Evolutionary conservation across 2,113 vertebrate genomes (phyloP).

Genomic region (human): DNA sequence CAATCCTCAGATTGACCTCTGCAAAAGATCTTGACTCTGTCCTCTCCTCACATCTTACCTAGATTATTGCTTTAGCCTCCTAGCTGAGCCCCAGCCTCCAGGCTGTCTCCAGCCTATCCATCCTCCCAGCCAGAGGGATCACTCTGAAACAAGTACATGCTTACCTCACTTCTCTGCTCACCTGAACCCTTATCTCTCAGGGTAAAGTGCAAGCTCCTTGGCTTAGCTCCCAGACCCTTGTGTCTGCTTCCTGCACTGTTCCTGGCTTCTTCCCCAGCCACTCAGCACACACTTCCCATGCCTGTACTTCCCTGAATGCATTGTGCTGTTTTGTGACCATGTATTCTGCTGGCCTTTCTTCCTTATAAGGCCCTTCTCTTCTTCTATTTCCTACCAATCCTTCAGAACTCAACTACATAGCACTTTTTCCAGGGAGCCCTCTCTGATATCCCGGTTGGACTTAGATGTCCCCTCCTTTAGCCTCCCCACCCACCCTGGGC

Average conservation of each 20-base stretch:
- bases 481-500: background rate
- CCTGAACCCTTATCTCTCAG: background rate
- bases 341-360: background rate
- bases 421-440: conserved; percentile 28
- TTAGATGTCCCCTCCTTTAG: background rate
- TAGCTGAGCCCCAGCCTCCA: background rate
- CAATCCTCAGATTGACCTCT: background rate
- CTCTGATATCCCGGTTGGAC: background rate
- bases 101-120: background rate
- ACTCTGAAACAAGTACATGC: background rate
- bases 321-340: background rate
- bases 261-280: background rate
- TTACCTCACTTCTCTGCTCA: background rate
- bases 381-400: background rate
- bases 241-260: background rate
- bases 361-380: background rate
- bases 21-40: background rate
- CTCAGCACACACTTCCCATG: background rate
- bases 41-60: background rate
- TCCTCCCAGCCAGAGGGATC: background rate
- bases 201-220: background rate
- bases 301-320: background rate
- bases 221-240: background rate
- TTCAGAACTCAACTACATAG: conserved; percentile 42
- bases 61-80: background rate